Conservation (phyloP, 2,113 vertebrate species). For the Cyprinodon variegatus region DNA sequence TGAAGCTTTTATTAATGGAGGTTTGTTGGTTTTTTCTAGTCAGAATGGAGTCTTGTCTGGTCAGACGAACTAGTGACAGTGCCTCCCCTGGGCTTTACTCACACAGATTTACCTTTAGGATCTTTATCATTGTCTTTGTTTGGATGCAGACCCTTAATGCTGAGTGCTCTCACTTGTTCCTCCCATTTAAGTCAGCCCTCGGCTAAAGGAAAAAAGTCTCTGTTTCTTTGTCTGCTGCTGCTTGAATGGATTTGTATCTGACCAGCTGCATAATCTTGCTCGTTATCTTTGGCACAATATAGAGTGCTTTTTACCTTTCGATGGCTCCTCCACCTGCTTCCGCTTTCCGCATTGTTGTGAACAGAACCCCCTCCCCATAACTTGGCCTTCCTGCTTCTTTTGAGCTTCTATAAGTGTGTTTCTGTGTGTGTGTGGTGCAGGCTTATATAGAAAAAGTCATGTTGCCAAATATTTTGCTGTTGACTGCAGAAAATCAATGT, state of each 20-base stretch:
- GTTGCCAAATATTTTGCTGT: constrained; percentile 57
- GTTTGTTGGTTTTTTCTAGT: constrained; percentile 15
- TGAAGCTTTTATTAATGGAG: constrained; percentile 10
- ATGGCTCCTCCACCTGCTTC: constrained; percentile 24
- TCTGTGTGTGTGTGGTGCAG: constrained; percentile 22
- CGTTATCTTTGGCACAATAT: constrained; percentile 30
- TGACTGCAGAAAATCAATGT: constrained; percentile 60
- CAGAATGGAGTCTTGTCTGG: constrained; percentile 45
- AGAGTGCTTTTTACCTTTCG: background rate
- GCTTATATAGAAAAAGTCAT: constrained; percentile 20
- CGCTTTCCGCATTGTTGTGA: constrained; percentile 22
- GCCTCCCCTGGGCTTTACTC: constrained; percentile 54
- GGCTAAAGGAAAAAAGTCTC: constrained; percentile 32
- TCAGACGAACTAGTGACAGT: constrained; percentile 35
- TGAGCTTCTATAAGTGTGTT: constrained; percentile 1
- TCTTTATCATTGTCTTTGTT: constrained; percentile 62
- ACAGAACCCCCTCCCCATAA: constrained; percentile 13
- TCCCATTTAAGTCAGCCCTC: constrained; percentile 46
- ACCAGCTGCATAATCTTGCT: constrained; percentile 14
- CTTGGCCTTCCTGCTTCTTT: constrained; percentile 7
- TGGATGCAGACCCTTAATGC: constrained; percentile 49
- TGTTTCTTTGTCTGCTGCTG: constrained; percentile 2
- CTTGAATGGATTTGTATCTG: constrained; percentile 29
- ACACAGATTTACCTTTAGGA: constrained; percentile 62
- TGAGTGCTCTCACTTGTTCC: constrained; percentile 48